Conservation (phyloP, 2,113 vertebrate genomes). For the Phalacrocorax brasilianus region DNA sequence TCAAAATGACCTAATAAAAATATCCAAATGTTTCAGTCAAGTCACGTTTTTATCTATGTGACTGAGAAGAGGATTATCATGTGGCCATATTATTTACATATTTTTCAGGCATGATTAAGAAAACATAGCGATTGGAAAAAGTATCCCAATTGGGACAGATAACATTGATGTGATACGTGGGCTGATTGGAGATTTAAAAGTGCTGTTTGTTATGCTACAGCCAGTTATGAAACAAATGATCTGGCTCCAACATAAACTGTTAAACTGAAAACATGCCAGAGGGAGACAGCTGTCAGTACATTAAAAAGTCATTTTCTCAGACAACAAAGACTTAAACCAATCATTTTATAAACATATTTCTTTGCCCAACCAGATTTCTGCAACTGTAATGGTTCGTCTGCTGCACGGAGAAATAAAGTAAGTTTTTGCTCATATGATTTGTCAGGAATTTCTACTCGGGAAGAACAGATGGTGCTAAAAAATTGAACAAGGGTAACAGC, state of each 20-base stretch:
- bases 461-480: constrained; percentile 76
- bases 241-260: constrained; percentile 72
- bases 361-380: constrained; percentile 74
- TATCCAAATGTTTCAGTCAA: background rate
- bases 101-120: constrained; percentile 39
- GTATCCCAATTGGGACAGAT: constrained; percentile 22
- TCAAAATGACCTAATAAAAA: constrained; percentile 36
- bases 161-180: constrained; percentile 18
- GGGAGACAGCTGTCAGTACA: constrained; percentile 75
- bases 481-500: constrained; percentile 60
- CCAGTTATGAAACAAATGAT: constrained; percentile 74
- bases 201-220: constrained; percentile 62
- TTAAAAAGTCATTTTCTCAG: constrained; percentile 75
- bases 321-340: constrained; percentile 74
- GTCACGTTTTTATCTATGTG: background rate
- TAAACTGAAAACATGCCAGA: constrained; percentile 73
- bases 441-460: constrained; percentile 71
- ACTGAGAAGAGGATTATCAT: background rate
- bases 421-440: constrained; percentile 67
- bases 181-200: constrained; percentile 50
- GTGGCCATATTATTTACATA: background rate
- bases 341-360: constrained; percentile 77
- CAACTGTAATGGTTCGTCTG: constrained; percentile 60
- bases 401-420: constrained; percentile 68
- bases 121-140: constrained; percentile 48